These are phyloP conservation scores for Axinella damicornis DNA, from an alignment of 37 sponge, comb jelly and placozoan species.

Conservation along the genomic window DNA sequence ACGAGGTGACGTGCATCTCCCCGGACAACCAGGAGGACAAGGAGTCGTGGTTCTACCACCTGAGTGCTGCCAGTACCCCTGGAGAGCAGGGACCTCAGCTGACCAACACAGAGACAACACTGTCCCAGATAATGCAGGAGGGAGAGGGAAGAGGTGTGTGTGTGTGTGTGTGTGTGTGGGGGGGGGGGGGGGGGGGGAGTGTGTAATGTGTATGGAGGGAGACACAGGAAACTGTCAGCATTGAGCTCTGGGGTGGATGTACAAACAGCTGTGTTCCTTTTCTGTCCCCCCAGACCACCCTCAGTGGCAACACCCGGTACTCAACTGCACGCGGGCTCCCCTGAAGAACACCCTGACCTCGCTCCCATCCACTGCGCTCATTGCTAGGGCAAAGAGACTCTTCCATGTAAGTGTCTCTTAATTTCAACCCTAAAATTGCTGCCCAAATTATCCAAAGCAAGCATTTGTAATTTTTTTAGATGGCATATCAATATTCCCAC, in stretches of 20 bases:
- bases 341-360: slow-evolving; percentile 45
- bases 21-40: slow-evolving; percentile 21
- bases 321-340: slow-evolving; percentile 31
- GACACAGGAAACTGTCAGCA: not conserved
- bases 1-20: not conserved
- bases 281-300: slow-evolving; percentile 14
- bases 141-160: slow-evolving; percentile 5
- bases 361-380: slow-evolving; percentile 56
- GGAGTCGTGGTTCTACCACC: slow-evolving; percentile 60
- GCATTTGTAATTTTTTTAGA: no score
- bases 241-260: no score
- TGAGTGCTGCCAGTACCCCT: slow-evolving; percentile 12
- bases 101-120: slow-evolving; percentile 34
- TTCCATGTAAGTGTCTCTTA: slow-evolving; percentile 32
- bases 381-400: slow-evolving; percentile 18
- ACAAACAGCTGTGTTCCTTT: not conserved
- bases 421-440: no score
- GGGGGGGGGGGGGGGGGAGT: not conserved
- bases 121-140: slow-evolving; percentile 40
- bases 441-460: no score
- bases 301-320: slow-evolving; percentile 50
- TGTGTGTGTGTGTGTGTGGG: not conserved
- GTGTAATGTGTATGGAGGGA: not conserved
- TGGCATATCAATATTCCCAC: no score
- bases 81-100: slow-evolving; percentile 39